A percentile compares a stretch with the other conserved stretches of the same genome.
Conservation (phyloP, 30 jellyfish, hydroid and myxozoan genomes). For the Hydra vulgaris region DNA sequence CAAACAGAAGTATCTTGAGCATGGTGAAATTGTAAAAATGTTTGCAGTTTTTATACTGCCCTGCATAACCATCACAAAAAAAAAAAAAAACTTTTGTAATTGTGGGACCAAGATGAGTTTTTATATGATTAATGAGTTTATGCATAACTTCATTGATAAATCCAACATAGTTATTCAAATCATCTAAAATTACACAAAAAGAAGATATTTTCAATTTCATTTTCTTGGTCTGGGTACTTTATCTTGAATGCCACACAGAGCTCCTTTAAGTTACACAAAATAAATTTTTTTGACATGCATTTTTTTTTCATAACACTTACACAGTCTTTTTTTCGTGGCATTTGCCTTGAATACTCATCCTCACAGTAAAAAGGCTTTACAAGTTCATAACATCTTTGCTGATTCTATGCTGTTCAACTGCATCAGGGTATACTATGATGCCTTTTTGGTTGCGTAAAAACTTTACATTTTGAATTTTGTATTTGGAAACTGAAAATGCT, state of each 20-base stretch:
- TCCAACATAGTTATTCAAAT: too few species aligned
- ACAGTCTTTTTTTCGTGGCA: constrained; percentile 27
- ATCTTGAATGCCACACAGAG: constrained; percentile 33
- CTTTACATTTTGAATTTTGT: background rate
- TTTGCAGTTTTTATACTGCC: too few species aligned
- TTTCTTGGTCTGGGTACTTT: constrained; percentile 24
- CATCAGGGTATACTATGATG: background rate
- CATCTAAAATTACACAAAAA: too few species aligned
- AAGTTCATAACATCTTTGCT: background rate
- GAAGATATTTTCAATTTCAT: too few species aligned
- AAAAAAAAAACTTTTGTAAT: too few species aligned
- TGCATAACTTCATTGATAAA: too few species aligned
- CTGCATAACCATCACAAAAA: too few species aligned
- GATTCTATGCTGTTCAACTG: background rate
- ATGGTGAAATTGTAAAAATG: too few species aligned
- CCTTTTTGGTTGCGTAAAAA: background rate
- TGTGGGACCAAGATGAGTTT: too few species aligned
- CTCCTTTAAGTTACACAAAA: constrained; percentile 12
- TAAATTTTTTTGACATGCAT: background rate
- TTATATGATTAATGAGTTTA: too few species aligned
- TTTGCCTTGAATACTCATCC: background rate
- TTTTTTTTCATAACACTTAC: background rate
- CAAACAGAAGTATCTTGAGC: too few species aligned
- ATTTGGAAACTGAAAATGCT: background rate
- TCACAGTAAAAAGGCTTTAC: background rate